phyloP scores from a whole-genome alignment of 2,797 vertebrate genomes.

The Xyrichtys novacula region DNA sequence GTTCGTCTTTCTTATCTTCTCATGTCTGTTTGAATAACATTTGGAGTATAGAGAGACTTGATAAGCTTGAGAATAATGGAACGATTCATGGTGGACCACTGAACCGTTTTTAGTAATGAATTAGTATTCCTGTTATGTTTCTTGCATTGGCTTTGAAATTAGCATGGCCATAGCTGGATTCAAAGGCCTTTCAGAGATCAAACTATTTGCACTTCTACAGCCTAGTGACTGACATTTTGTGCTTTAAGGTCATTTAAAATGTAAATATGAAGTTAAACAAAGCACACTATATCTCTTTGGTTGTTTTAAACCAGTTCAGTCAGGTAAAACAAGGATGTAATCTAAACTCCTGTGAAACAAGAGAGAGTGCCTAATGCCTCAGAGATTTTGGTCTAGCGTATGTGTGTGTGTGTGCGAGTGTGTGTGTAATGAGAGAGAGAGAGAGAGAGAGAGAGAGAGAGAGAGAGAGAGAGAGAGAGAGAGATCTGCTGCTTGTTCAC shows the following conservation, averaged over 20 bases:
- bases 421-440: neutral
- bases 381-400: neutral
- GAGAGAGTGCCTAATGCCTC: neutral
- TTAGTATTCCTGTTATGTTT: slow-evolving; percentile 6
- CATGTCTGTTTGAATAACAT: slow-evolving; percentile 27
- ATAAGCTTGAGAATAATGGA: slow-evolving; percentile 10
- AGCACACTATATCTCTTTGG: neutral
- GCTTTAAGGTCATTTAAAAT: neutral
- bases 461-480: slow-evolving; percentile 10
- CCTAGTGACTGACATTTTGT: neutral
- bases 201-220: neutral
- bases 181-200: neutral
- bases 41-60: neutral
- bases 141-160: slow-evolving; percentile 2
- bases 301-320: slow-evolving; percentile 3
- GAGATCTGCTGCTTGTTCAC: neutral
- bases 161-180: neutral
- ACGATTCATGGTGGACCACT: slow-evolving; percentile 30
- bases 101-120: slow-evolving; percentile 10
- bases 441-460: neutral
- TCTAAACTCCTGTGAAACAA: slow-evolving; percentile 5
- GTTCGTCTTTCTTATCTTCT: slow-evolving; percentile 49
- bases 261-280: too few species aligned
- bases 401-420: neutral
- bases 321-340: slow-evolving; percentile 3